A percentile compares a stretch with the other conserved stretches of the same genome.
These are phyloP conservation scores for Drosophila sulfurigaster DNA, from an alignment of 1,140 invertebrate genomes.

Conservation along the genomic window DNA sequence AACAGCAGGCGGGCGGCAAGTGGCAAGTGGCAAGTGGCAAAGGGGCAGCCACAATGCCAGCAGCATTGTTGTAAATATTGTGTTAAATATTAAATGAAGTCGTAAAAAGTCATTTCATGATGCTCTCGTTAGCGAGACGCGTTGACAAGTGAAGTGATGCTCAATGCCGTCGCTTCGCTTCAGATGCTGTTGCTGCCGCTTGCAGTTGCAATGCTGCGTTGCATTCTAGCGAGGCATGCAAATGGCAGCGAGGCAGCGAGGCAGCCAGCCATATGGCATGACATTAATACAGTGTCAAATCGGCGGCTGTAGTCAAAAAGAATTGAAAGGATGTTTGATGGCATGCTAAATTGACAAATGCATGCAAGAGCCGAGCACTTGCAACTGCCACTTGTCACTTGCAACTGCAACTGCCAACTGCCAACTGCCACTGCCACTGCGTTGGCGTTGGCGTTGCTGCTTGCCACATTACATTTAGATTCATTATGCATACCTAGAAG, in stretches of 20 bases:
- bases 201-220: conserved; percentile 46
- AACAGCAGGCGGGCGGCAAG: neutral
- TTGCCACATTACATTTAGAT: conserved; percentile 66
- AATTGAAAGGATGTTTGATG: conserved; percentile 82
- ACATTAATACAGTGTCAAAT: conserved; percentile 37
- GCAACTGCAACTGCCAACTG: neutral
- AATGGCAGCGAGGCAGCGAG: conserved; percentile 23
- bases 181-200: conserved; percentile 1
- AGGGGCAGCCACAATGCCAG: neutral
- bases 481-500: conserved; percentile 73
- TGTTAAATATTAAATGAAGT: conserved; percentile 59
- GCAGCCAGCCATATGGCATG: conserved; percentile 51
- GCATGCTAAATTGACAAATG: conserved; percentile 79
- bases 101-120: conserved; percentile 78
- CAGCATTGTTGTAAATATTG: conserved; percentile 44
- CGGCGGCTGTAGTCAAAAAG: conserved; percentile 70
- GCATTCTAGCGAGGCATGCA: conserved; percentile 57
- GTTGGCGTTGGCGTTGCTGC: conserved; percentile 26
- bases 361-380: conserved; percentile 50
- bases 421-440: neutral
- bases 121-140: conserved; percentile 76
- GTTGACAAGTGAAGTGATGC: conserved; percentile 67
- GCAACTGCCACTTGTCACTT: neutral
- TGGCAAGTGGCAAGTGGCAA: neutral
- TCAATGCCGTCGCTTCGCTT: conserved; percentile 1